These are phyloP conservation scores for Lasioglossum lativentre DNA, from an alignment of 2,888 invertebrate genomes.

Conservation along the genomic window DNA sequence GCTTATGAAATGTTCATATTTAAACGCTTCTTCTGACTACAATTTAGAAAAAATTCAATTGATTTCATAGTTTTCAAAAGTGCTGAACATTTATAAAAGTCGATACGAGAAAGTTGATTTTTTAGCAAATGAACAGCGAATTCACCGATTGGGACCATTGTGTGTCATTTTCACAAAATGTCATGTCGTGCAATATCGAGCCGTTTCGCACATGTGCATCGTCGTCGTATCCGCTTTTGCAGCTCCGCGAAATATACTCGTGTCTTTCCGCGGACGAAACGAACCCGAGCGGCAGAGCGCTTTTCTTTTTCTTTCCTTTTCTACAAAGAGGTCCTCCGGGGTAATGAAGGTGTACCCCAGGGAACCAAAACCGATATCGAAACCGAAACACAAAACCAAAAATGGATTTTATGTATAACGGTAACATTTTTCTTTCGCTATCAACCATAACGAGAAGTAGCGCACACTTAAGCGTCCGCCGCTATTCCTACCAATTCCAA, in stretches of 20 bases:
- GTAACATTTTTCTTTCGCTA: neutral
- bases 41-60: no score
- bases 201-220: constrained; percentile 19
- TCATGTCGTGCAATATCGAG: constrained; percentile 46
- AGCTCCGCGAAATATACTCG: constrained; percentile 27
- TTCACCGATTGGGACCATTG: no score
- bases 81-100: no score
- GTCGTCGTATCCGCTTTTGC: constrained; percentile 23
- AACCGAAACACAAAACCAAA: constrained; percentile 1
- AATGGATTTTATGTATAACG: neutral
- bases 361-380: constrained; percentile 4
- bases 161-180: constrained; percentile 70
- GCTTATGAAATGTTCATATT: no score
- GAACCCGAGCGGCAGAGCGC: constrained; percentile 10
- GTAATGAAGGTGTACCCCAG: constrained; percentile 11
- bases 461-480: neutral
- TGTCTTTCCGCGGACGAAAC: constrained; percentile 19
- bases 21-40: no score
- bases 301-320: constrained; percentile 9
- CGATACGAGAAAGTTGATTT: no score
- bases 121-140: no score
- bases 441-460: neutral
- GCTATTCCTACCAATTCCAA: neutral
- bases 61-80: no score
- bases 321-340: constrained; percentile 8